Evolutionary conservation across 2,113 vertebrate genomes (phyloP), one percentile per base, ranked within the genome.

Genomic region (Apteryx owenii): DNA sequence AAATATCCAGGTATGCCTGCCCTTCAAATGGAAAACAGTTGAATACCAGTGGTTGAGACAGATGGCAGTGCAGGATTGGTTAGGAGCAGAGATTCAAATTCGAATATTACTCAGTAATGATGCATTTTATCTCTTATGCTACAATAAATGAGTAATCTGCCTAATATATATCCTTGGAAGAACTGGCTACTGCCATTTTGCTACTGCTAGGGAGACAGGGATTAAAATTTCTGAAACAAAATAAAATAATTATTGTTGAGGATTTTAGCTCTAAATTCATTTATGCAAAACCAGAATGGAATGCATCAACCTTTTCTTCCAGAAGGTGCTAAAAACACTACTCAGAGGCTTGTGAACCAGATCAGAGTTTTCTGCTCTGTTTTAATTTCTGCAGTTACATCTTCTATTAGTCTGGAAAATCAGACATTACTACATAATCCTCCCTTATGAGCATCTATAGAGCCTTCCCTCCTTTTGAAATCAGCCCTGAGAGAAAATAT

Each of bases 21-120:
- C 25, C 44, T 91, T 91, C n/a, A 48, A 40, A 40, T 73, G 38
- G 66, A 80, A 91, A 81, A 16, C 23, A 72, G 78, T 40, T 91
- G 75, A 89, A 81, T 66, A 48, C 38, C 48, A 28, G 40, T 26
- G 44, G 31, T 85, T 81, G 90, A 93, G 89, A 70, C 81, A 96
- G 89, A 62, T 96, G 89, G 89, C 89, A 96, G 44, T 88, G 68
- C 70, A 89, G 81, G 62, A 62, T 6, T 91, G 62, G 17, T 66
- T 85, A 83, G 88, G 20, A 93, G 33, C 44, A 93, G 71, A 91
- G 38, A 23, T 64, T 77, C 33, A 87, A 16, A 42, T 77, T 65
- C 48, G 60, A 12, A 23, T 75, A 81, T 38, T 85, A 29, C 11
- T 87, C 48, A 85, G 70, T 93, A 93, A 79, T 53, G 7, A 62